Conservation (phyloP, 2,888 invertebrate species). For the Tipula unca region DNA sequence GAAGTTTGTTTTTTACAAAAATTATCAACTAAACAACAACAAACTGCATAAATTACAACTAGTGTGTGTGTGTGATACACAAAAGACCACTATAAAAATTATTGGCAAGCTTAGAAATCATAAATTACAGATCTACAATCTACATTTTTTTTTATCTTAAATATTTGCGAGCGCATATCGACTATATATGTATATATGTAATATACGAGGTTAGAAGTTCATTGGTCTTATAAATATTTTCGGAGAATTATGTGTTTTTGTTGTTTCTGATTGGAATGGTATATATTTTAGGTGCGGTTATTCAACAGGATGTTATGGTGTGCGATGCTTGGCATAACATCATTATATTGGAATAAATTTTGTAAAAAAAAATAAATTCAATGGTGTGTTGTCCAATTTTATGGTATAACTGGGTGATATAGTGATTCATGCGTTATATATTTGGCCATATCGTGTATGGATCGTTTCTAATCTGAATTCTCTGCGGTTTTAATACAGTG, state of each 20-base stretch:
- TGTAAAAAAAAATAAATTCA: too few species aligned
- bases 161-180: neutral
- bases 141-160: neutral
- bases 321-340: neutral
- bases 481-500: too few species aligned
- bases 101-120: neutral
- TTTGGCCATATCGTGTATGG: too few species aligned
- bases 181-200: too few species aligned
- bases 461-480: too few species aligned
- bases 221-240: neutral
- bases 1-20: neutral
- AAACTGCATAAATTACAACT: neutral
- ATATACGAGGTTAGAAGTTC: neutral
- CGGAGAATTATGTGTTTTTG: neutral
- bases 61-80: neutral
- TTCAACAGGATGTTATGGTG: neutral
- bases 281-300: neutral
- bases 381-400: neutral
- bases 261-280: neutral
- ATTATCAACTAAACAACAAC: neutral
- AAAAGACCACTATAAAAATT: neutral
- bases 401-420: neutral
- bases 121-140: neutral
- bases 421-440: neutral
- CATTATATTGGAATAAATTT: neutral